Evolutionary conservation across 2,888 invertebrate genomes (phyloP), one percentile per base, ranked within the genome.

Genomic region (Tetranychus piercei): DNA sequence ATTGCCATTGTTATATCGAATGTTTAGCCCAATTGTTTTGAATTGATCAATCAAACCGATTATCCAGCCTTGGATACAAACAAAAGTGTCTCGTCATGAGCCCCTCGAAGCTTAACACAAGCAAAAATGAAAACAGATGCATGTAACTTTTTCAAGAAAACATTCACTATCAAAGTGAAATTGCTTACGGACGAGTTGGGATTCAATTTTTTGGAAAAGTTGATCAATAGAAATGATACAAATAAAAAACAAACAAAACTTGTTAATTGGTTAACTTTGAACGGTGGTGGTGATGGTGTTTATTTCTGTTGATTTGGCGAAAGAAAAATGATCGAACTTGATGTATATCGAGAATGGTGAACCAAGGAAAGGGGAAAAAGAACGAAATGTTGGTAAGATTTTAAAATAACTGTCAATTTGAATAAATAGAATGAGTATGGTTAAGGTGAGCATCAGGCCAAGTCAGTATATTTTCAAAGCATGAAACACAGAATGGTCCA

Each of bases 401-500:
- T 55, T 55, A 55, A 55, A 34, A 34, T 34, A 34, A 34, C 34
- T 55, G 6, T 55, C 15, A 55, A 55, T 55, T 55, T 5, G 55
- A 55, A 55, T 55, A 55, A 55, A 55, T 55, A 55, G 55, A 55
- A 55, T 55, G 9, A 15, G 55, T 55, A 15, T 15, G 15, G 7
- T 55, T 55, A 55, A 55, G 55, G 3, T 55, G 55, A 55, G 55
- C 55, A 55, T 55, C 55, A 55, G 55, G 55, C 69, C 69, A 73
- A 9, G 73, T 73, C 15, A 64, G 18, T 8, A 73, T 34, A 23
- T 65, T 73, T 23, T 73, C 73, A 55, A 73, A 73, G 23, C 73
- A 73, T 18, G 73, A 23, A 23, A 73, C 34, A 44, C 73, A 73
- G 55, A 64, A 73, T 11, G 73, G 73, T 55, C 73, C 73, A 64